Percentiles rank a stretch among this genome's conserved stretches.
Conservation (phyloP, 92 coral and sea anemone species). For the Palythoa heliodiscus region DNA sequence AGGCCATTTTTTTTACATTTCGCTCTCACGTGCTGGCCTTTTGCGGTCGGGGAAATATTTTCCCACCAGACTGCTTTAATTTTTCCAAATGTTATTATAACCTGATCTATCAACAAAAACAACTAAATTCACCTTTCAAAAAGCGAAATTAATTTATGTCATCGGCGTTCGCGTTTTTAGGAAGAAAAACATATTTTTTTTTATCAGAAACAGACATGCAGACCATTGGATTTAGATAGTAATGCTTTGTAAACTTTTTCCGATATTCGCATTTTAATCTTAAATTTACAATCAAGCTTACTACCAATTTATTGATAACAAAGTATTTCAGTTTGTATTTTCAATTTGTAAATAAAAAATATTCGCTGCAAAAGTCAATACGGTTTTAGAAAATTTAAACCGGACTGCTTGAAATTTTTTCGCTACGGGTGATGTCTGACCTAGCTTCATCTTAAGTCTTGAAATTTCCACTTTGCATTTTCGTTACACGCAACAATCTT, state of each 20-base stretch:
- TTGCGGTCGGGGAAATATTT: neutral
- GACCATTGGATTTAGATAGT: neutral
- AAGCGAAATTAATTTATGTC: constrained; percentile 39
- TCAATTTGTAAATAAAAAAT: neutral
- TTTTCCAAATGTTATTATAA: neutral
- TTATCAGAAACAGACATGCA: neutral
- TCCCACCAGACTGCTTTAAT: neutral
- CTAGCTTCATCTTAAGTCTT: constrained; percentile 9
- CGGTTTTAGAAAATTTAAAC: neutral
- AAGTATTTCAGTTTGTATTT: neutral
- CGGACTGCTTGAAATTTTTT: neutral
- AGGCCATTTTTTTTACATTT: neutral
- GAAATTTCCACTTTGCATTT: constrained; percentile 4
- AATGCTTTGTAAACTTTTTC: no score
- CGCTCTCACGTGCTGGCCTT: neutral
- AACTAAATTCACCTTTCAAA: constrained; percentile 21
- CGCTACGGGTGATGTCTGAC: constrained; percentile 11
- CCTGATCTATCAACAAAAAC: constrained; percentile 34
- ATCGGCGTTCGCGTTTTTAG: constrained; percentile 25
- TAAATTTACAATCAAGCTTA: no score
- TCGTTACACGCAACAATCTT: constrained; percentile 1
- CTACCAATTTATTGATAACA: neutral
- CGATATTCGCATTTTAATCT: neutral
- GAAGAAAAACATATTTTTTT: neutral
- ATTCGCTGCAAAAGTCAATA: neutral